These are phyloP conservation scores for Sebastes aleutianus DNA, from an alignment of 2,797 vertebrate species.

Conservation along the genomic window DNA sequence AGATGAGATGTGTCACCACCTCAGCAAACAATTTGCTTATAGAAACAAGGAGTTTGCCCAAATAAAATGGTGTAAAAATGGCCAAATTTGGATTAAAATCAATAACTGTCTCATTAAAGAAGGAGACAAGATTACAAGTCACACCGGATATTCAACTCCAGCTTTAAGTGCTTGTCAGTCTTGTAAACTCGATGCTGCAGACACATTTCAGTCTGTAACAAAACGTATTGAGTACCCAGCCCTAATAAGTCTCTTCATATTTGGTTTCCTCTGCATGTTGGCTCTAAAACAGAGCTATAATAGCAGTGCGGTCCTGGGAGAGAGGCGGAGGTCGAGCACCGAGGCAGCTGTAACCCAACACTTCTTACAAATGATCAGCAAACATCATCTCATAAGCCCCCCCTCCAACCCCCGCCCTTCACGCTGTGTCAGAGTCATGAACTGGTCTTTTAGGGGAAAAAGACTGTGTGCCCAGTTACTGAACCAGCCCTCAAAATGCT, in stretches of 20 bases:
- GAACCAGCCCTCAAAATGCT: conserved; percentile 35
- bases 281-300: neutral
- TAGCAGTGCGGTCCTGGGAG: neutral
- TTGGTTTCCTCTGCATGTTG: neutral
- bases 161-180: neutral
- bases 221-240: neutral
- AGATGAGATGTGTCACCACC: neutral
- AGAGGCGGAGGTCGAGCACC: neutral
- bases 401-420: neutral
- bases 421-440: neutral
- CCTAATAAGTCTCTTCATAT: neutral
- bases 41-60: neutral
- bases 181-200: neutral
- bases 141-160: neutral
- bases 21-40: neutral
- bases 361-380: neutral
- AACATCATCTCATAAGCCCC: neutral
- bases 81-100: too few relatives aligned
- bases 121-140: neutral
- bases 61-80: neutral
- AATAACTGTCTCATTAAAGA: neutral
- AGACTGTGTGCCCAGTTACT: conserved; percentile 15
- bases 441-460: neutral
- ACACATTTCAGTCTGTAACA: neutral
- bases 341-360: conserved; percentile 15